Percentiles rank a stretch among this genome's conserved stretches.
phyloP scores from a whole-genome alignment of 2,888 invertebrate species.

The Pantelozetes paolii region DNA sequence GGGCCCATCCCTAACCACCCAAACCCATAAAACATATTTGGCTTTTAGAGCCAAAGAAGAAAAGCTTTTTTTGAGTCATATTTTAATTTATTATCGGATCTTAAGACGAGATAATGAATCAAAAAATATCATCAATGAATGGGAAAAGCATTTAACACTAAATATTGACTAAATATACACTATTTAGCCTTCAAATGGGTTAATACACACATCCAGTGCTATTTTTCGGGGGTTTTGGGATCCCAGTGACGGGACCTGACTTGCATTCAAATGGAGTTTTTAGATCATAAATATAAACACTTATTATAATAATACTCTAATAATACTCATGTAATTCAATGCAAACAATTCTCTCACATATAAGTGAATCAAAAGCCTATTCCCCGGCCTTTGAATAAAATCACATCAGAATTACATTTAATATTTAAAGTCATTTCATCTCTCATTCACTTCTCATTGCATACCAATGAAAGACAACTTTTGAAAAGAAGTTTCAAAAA shows the following conservation, averaged over 20 bases:
- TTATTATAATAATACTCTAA: conserved; percentile 33
- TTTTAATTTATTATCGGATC: conserved; percentile 33
- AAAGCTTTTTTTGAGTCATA: conserved; percentile 16
- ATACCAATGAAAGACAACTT: conserved; percentile 4
- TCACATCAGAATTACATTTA: neutral
- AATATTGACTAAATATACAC: conserved; percentile 27
- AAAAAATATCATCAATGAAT: conserved; percentile 30
- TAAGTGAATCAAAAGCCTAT: neutral
- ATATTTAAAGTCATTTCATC: neutral
- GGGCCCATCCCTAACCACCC: conserved; percentile 30
- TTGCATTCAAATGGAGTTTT: conserved; percentile 11
- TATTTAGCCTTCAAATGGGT: conserved; percentile 29
- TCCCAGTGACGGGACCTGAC: neutral
- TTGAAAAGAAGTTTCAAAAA: neutral
- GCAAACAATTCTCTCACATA: neutral
- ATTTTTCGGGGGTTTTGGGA: neutral
- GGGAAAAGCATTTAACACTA: conserved; percentile 27
- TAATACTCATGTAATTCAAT: conserved; percentile 19
- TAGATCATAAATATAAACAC: conserved; percentile 22
- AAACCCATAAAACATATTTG: conserved; percentile 25
- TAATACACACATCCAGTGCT: conserved; percentile 4
- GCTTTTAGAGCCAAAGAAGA: neutral
- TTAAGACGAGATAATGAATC: conserved; percentile 21
- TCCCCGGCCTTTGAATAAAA: neutral
- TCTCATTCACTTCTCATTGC: neutral